A percentile compares a stretch with the other conserved stretches of the same genome.
phyloP scores from a whole-genome alignment of 2,113 vertebrate species.

The Caloenas nicobarica region DNA sequence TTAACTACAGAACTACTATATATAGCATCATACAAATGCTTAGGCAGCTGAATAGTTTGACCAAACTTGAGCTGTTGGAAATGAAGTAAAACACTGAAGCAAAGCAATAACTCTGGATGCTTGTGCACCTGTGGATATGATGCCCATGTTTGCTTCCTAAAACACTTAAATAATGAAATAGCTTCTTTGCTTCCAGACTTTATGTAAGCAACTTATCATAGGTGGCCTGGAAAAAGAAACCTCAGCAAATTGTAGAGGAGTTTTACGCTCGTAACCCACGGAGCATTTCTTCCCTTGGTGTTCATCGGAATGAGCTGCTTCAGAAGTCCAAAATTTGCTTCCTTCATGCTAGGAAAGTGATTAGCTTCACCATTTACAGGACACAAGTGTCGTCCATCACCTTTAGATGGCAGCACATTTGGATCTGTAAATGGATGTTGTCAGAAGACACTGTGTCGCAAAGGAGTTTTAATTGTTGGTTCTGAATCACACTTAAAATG shows the following conservation, averaged over 20 bases:
- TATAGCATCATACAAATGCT: background rate
- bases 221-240: background rate
- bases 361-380: background rate
- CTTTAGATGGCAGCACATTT: background rate
- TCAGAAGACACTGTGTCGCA: background rate
- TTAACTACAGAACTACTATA: background rate
- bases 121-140: too few species aligned
- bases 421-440: background rate
- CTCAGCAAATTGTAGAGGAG: background rate
- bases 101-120: background rate
- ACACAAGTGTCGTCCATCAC: background rate
- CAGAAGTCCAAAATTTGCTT: background rate
- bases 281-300: background rate
- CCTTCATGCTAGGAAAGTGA: background rate
- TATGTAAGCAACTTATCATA: background rate
- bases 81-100: background rate
- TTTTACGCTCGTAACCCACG: background rate
- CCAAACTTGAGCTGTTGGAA: background rate
- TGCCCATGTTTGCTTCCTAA: background rate
- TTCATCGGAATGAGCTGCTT: background rate
- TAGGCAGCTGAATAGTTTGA: background rate
- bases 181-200: background rate
- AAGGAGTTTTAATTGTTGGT: background rate
- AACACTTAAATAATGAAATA: background rate
- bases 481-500: slow-evolving; percentile 18